phyloP scores from a whole-genome alignment of 2,888 invertebrate genomes.

The Chironomus riparius region DNA sequence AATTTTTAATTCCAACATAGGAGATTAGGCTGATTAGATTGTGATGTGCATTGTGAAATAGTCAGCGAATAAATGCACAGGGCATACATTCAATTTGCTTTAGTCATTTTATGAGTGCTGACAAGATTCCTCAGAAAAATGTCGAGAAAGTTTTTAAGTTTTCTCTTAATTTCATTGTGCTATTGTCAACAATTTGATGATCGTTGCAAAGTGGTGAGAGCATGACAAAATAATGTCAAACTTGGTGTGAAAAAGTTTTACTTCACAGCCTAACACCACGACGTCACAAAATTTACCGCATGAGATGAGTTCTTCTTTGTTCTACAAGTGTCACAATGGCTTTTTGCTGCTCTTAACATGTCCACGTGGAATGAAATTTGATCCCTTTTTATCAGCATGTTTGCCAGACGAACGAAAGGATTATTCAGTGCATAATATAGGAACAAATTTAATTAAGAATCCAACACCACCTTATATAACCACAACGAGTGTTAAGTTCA shows the following conservation, averaged over 20 bases:
- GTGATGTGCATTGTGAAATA: background rate
- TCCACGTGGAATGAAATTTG: background rate
- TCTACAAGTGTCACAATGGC: slow-evolving; percentile 5
- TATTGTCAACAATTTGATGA: background rate
- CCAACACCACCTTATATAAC: background rate
- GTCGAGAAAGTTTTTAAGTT: background rate
- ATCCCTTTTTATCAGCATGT: background rate
- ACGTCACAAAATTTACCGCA: slow-evolving; percentile 4
- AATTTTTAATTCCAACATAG: background rate
- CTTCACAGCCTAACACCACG: background rate
- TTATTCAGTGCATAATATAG: background rate
- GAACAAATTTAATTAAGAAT: background rate
- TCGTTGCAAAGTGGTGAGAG: background rate
- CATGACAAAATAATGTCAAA: background rate
- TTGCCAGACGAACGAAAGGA: background rate
- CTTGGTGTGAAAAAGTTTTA: background rate
- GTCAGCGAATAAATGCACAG: background rate
- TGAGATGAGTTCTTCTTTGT: background rate
- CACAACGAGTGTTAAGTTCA: background rate
- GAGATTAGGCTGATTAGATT: background rate
- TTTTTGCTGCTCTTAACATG: background rate
- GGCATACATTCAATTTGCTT: background rate
- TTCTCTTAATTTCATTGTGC: background rate
- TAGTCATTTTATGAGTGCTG: background rate
- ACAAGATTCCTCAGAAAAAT: background rate